Percentiles rank a stretch among this genome's conserved stretches.
phyloP scores from a whole-genome alignment of 2,888 invertebrate species.

The Cepaea hortensis region DNA sequence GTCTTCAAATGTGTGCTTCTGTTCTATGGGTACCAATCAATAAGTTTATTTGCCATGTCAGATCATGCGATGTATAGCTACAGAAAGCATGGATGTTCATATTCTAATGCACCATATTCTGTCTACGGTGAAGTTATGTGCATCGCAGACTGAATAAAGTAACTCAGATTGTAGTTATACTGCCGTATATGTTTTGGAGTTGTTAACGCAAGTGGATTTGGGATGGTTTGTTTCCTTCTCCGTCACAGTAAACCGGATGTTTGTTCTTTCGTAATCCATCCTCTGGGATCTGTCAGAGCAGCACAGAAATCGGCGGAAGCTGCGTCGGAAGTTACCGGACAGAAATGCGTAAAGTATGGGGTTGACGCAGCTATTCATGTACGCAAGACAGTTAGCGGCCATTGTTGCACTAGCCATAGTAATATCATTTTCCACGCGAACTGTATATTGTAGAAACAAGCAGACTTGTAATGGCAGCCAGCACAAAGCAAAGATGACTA shows the following conservation, averaged over 20 bases:
- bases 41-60: too few relatives aligned
- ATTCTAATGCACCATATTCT: too few relatives aligned
- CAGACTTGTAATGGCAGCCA: constrained; percentile 88
- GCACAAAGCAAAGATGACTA: constrained; percentile 87
- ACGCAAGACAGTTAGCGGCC: constrained; percentile 81
- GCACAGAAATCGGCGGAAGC: background rate
- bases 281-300: background rate
- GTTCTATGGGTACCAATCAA: too few relatives aligned
- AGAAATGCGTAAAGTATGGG: constrained; percentile 95
- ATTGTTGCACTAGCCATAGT: constrained; percentile 78
- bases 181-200: constrained; percentile 45
- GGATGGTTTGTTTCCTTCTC: constrained; percentile 47
- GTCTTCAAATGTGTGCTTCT: too few relatives aligned
- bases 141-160: too few relatives aligned
- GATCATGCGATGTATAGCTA: too few relatives aligned
- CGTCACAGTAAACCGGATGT: constrained; percentile 52
- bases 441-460: constrained; percentile 83
- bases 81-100: too few relatives aligned
- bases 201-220: constrained; percentile 36
- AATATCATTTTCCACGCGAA: constrained; percentile 82
- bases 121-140: too few relatives aligned
- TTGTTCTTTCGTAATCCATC: background rate
- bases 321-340: constrained; percentile 79
- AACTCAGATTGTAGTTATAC: constrained; percentile 10
- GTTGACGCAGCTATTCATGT: constrained; percentile 95